Evolutionary conservation across 2,888 invertebrate genomes (phyloP).

Genomic region (Malacosoma neustria): DNA sequence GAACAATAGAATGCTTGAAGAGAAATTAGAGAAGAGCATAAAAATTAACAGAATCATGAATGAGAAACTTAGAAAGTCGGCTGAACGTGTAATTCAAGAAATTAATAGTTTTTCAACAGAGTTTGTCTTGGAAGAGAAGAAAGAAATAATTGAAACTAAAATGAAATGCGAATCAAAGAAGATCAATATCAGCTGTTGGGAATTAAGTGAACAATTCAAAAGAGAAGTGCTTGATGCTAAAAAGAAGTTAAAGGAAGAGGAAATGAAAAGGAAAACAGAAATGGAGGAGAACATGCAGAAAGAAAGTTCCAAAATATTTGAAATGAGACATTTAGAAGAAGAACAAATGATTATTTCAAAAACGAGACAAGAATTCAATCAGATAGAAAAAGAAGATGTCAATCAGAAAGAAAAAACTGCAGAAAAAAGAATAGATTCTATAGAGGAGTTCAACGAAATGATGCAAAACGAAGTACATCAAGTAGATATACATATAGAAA

Average conservation of each 20-base stretch:
- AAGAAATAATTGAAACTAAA: constrained; percentile 11
- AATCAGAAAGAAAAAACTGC: neutral
- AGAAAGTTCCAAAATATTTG: constrained; percentile 2
- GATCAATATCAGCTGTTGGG: neutral
- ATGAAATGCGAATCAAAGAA: constrained; percentile 1
- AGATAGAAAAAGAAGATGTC: too few species aligned
- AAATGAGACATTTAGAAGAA: constrained; percentile 2
- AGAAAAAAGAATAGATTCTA: neutral
- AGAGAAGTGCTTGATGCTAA: constrained; percentile 3
- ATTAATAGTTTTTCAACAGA: constrained; percentile 6
- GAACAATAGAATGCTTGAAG: constrained; percentile 9
- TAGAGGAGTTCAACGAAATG: constrained; percentile 5
- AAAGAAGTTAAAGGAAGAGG: constrained; percentile 9
- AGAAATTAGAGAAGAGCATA: constrained; percentile 1
- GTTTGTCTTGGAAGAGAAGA: constrained; percentile 9
- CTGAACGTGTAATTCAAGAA: constrained; percentile 7
- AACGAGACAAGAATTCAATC: too few species aligned
- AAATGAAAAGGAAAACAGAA: constrained; percentile 12
- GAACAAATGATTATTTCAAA: constrained; percentile 2
- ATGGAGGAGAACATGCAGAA: constrained; percentile 9
- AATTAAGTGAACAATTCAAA: neutral
- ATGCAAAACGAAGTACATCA: too few species aligned
- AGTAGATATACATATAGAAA: too few species aligned
- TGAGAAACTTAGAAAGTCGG: constrained; percentile 10
- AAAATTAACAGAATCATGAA: constrained; percentile 6